Evolutionary conservation across 2,888 invertebrate genomes (phyloP).

Genomic region (Eristalinus aeneus): DNA sequence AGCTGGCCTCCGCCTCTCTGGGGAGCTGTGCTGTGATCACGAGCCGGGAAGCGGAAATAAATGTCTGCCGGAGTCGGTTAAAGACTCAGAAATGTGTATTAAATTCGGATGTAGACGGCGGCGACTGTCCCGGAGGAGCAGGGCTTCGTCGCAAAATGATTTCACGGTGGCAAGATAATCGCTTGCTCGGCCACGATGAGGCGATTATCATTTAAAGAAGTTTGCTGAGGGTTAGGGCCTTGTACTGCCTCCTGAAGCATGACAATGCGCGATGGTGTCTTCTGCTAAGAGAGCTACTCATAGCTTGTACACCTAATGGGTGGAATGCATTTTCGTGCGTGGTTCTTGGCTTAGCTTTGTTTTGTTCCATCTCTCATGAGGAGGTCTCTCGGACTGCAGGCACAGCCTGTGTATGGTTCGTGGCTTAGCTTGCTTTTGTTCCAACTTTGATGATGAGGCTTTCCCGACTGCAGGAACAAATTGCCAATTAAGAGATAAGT

Average conservation of each 20-base stretch:
- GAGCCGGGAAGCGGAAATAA: slow-evolving; percentile 6
- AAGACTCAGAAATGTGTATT: slow-evolving; percentile 14
- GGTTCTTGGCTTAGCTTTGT: too few species aligned
- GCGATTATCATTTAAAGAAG: background rate
- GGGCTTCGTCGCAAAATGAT: background rate
- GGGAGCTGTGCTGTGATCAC: slow-evolving; percentile 3
- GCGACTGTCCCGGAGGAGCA: background rate
- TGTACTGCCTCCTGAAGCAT: background rate
- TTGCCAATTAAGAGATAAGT: too few species aligned
- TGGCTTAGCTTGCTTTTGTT: too few species aligned
- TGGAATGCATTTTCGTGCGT: background rate
- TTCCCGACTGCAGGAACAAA: too few species aligned
- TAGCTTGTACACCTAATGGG: too few species aligned
- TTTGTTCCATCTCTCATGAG: too few species aligned
- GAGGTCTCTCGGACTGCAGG: too few species aligned
- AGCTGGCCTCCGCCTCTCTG: background rate
- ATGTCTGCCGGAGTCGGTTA: slow-evolving; percentile 3
- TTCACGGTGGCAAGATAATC: slow-evolving; percentile 5
- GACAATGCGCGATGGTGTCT: too few species aligned
- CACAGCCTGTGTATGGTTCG: too few species aligned
- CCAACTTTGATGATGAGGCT: too few species aligned
- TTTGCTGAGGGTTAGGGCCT: background rate
- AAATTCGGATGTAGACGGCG: background rate
- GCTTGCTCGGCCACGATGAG: background rate
- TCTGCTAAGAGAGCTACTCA: too few species aligned